A percentile compares a stretch with the other conserved stretches of the same genome.
Evolutionary conservation across 2,113 vertebrate species (phyloP).

Genomic region (Tichodroma muraria): DNA sequence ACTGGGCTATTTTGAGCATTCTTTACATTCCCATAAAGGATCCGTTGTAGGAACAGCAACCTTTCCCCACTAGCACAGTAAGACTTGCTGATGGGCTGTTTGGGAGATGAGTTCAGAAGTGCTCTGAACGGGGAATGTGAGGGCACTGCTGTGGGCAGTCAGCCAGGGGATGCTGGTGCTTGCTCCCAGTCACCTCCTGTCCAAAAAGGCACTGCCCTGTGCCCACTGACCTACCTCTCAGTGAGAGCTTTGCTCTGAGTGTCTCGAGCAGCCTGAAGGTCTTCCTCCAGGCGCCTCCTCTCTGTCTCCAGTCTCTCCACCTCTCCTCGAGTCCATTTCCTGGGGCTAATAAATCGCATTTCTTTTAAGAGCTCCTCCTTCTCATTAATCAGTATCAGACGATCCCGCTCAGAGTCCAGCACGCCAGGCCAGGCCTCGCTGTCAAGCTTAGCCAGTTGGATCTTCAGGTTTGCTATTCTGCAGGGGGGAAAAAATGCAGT

Average conservation of each 20-base stretch:
- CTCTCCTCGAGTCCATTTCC: slow-evolving; percentile 81
- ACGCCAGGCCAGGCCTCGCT: slow-evolving; percentile 95
- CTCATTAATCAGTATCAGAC: slow-evolving; percentile 93
- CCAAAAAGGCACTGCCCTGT: neutral
- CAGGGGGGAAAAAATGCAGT: neutral
- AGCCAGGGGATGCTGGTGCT: neutral
- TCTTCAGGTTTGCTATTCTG: slow-evolving; percentile 93
- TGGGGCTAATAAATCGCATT: slow-evolving; percentile 85
- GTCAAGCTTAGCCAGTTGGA: slow-evolving; percentile 93
- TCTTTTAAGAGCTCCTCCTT: slow-evolving; percentile 98
- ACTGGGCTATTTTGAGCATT: neutral
- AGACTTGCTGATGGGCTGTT: neutral
- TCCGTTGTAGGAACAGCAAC: neutral
- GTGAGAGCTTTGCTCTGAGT: slow-evolving; percentile 96
- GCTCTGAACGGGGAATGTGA: neutral
- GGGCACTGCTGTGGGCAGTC: neutral
- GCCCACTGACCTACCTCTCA: slow-evolving; percentile 74
- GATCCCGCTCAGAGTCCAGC: slow-evolving; percentile 92
- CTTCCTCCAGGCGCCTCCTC: slow-evolving; percentile 86
- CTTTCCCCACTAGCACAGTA: neutral
- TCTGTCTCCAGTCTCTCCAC: slow-evolving; percentile 84
- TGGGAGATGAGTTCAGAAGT: neutral
- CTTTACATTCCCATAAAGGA: neutral
- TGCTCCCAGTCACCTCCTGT: neutral
- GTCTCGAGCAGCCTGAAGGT: slow-evolving; percentile 91